These are phyloP conservation scores for Laothoe populi DNA, from an alignment of 2,888 invertebrate species.

Conservation along the genomic window DNA sequence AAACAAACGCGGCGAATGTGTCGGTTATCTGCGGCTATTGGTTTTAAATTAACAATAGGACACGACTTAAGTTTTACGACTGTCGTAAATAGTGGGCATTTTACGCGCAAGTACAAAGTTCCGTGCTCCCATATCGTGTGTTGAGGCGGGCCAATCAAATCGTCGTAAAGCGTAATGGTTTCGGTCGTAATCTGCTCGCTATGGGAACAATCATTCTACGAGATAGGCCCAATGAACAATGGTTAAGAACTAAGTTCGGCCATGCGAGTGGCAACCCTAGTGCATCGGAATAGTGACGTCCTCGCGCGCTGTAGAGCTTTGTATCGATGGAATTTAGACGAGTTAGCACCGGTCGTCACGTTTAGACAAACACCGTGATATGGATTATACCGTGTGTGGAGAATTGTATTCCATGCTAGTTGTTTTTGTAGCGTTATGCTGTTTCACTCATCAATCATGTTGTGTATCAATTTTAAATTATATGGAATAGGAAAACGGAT, in stretches of 20 bases:
- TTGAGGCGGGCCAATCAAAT: constrained; percentile 76
- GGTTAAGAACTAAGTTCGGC: constrained; percentile 36
- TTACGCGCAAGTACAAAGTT: constrained; percentile 57
- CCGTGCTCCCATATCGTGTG: constrained; percentile 77
- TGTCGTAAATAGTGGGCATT: constrained; percentile 73
- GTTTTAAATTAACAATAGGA: constrained; percentile 72
- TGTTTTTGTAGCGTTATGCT: constrained; percentile 51
- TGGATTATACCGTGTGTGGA: constrained; percentile 66
- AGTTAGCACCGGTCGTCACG: constrained; percentile 53
- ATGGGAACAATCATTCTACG: constrained; percentile 73
- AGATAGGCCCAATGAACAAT: constrained; percentile 63
- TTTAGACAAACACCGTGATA: constrained; percentile 73
- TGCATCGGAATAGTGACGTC: constrained; percentile 28
- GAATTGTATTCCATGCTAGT: constrained; percentile 63
- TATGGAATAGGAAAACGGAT: constrained; percentile 41
- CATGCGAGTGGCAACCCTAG: constrained; percentile 42
- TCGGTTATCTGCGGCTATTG: constrained; percentile 64
- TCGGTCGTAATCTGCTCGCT: constrained; percentile 74
- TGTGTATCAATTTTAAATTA: constrained; percentile 31
- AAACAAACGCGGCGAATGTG: constrained; percentile 50
- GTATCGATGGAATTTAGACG: constrained; percentile 38
- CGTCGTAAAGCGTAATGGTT: constrained; percentile 77
- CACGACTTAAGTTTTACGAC: constrained; percentile 67
- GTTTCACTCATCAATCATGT: constrained; percentile 34
- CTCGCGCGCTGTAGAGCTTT: constrained; percentile 25